phyloP scores from a whole-genome alignment of 37 sponge, comb jelly and placozoan species.

The Diacarnus erythraeanus region DNA sequence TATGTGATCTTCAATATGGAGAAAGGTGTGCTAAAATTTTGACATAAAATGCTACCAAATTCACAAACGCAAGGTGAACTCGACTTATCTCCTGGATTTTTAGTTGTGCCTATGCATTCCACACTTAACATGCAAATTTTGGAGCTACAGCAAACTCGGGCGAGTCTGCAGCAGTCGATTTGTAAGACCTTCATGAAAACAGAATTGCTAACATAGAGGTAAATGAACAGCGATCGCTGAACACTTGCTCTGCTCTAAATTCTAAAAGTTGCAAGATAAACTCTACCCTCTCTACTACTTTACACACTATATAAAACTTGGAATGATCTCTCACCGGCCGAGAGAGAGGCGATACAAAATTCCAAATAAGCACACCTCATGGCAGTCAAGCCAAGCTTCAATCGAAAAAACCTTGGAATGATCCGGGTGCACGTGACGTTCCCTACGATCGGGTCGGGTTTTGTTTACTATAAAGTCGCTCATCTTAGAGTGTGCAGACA shows the following conservation, averaged over 20 bases:
- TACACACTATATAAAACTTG: not conserved
- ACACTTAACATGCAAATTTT: not conserved
- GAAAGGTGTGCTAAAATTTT: slow-evolving; percentile 26
- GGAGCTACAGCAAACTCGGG: not conserved
- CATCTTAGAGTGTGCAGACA: too few relatives aligned
- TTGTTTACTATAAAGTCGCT: slow-evolving; percentile 43
- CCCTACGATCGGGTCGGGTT: slow-evolving; percentile 27
- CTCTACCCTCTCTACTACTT: not conserved
- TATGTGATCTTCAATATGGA: not conserved
- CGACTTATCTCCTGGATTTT: not conserved
- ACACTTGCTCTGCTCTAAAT: not conserved
- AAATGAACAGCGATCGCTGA: not conserved
- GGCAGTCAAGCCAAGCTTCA: not conserved
- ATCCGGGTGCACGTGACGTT: slow-evolving; percentile 38
- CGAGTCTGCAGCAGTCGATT: not conserved
- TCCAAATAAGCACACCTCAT: slow-evolving; percentile 37
- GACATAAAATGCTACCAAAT: slow-evolving; percentile 3
- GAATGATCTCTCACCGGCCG: not conserved
- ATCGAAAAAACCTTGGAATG: not conserved
- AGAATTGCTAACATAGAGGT: slow-evolving; percentile 16
- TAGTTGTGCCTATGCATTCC: not conserved
- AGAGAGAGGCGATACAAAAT: slow-evolving; percentile 30
- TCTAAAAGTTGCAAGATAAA: not conserved
- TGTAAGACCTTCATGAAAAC: not conserved
- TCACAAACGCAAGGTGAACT: not conserved